Conservation (phyloP, 2,888 invertebrate species). For the Philereme vetulata region DNA sequence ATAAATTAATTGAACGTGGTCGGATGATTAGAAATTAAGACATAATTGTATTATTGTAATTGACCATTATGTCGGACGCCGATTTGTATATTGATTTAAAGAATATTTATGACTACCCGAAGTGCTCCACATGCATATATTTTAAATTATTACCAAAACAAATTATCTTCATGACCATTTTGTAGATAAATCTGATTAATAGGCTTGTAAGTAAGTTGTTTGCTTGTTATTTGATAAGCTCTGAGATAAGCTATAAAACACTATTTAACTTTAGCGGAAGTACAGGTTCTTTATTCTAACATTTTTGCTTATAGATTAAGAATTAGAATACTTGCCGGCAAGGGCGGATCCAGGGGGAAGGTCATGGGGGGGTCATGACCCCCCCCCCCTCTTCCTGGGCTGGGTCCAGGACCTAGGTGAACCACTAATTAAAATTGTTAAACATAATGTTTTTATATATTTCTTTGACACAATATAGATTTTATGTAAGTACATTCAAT, state of each 20-base stretch:
- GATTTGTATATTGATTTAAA: conserved; percentile 36
- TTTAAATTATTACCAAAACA: conserved; percentile 31
- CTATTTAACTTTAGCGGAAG: neutral
- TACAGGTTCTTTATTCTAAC: too few relatives aligned
- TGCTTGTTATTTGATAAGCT: conserved; percentile 5
- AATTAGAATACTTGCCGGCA: too few relatives aligned
- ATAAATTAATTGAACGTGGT: conserved; percentile 21
- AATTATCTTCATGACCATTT: conserved; percentile 34
- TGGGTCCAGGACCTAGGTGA: too few relatives aligned
- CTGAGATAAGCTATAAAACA: conserved; percentile 2
- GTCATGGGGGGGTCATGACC: too few relatives aligned
- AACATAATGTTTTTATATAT: too few relatives aligned
- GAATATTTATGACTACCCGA: conserved; percentile 34
- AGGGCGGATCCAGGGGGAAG: too few relatives aligned
- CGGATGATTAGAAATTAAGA: conserved; percentile 31
- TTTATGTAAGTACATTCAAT: too few relatives aligned
- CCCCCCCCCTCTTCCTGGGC: too few relatives aligned
- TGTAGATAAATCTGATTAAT: conserved; percentile 28
- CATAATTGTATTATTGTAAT: conserved; percentile 37
- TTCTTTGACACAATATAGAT: too few relatives aligned
- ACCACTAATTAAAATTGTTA: too few relatives aligned
- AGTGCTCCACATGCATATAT: conserved; percentile 24
- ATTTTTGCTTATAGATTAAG: too few relatives aligned
- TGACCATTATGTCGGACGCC: conserved; percentile 34
- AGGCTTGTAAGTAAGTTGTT: conserved; percentile 12